phyloP scores from a whole-genome alignment of 2,888 invertebrate genomes.

The Diloba caeruleocephala region DNA sequence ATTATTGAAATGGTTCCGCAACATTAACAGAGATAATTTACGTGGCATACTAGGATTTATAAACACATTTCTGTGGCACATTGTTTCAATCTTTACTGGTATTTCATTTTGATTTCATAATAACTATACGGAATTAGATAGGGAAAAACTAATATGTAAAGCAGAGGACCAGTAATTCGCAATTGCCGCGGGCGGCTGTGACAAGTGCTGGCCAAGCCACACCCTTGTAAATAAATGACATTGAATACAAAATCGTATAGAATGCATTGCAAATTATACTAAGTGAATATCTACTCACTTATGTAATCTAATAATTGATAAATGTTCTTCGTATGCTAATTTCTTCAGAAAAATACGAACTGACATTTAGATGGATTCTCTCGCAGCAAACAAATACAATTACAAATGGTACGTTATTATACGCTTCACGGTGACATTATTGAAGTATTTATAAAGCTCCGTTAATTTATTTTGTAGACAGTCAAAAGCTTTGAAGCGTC shows the following conservation, averaged over 20 bases:
- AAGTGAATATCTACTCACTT: constrained; percentile 2
- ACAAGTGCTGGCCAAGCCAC: constrained; percentile 9
- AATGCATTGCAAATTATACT: constrained; percentile 13
- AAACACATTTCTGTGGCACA: constrained; percentile 19
- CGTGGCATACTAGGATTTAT: constrained; percentile 16
- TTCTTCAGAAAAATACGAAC: constrained; percentile 25
- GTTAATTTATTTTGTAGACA: too few relatives aligned
- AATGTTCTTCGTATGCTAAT: constrained; percentile 22
- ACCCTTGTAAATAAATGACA: constrained; percentile 19
- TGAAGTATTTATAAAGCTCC: constrained; percentile 5
- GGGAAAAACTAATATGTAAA: constrained; percentile 25
- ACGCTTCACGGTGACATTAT: constrained; percentile 8
- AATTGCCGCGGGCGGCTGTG: not conserved
- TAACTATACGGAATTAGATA: constrained; percentile 24
- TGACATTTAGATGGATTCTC: constrained; percentile 30
- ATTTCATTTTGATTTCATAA: constrained; percentile 32
- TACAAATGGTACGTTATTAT: constrained; percentile 3
- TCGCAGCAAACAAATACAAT: constrained; percentile 10
- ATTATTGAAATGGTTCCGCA: constrained; percentile 55
- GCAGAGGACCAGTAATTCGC: constrained; percentile 9
- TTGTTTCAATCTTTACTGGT: constrained; percentile 22
- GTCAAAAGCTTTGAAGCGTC: too few relatives aligned
- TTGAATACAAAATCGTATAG: constrained; percentile 3
- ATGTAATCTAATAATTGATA: constrained; percentile 14
- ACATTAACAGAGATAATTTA: constrained; percentile 40